Conservation (phyloP, 2,113 vertebrate species). For the Sceloporus tristichus region DNA sequence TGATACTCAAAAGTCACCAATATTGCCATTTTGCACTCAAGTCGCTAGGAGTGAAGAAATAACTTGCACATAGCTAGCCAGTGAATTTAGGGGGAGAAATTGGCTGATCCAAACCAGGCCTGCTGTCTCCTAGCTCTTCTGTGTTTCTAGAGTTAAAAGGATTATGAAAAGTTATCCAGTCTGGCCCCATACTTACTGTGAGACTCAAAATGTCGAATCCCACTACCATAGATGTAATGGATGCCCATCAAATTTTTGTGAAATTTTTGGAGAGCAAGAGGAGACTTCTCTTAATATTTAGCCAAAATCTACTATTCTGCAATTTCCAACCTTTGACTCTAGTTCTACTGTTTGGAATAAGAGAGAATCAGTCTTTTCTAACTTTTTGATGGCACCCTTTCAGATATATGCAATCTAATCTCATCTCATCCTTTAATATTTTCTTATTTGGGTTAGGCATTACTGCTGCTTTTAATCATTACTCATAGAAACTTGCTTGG, state of each 20-base stretch:
- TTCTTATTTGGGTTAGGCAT: no score
- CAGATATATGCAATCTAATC: no score
- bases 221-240: neutral
- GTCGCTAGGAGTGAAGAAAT: no score
- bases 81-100: neutral
- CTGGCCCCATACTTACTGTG: neutral
- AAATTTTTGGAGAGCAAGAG: neutral
- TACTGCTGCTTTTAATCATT: no score
- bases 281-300: neutral
- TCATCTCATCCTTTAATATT: no score
- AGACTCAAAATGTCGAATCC: neutral
- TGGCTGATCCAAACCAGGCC: neutral
- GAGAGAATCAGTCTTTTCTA: no score
- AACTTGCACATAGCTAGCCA: neutral
- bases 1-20: neutral
- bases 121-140: neutral
- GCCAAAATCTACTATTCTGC: neutral
- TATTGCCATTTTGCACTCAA: neutral
- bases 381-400: no score
- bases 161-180: neutral
- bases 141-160: no score
- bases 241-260: neutral
- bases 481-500: no score
- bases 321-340: neutral
- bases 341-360: neutral